A percentile compares a stretch with the other conserved stretches of the same genome.
These are phyloP conservation scores for Ligdia adustata DNA, from an alignment of 2,888 invertebrate genomes.

Conservation along the genomic window DNA sequence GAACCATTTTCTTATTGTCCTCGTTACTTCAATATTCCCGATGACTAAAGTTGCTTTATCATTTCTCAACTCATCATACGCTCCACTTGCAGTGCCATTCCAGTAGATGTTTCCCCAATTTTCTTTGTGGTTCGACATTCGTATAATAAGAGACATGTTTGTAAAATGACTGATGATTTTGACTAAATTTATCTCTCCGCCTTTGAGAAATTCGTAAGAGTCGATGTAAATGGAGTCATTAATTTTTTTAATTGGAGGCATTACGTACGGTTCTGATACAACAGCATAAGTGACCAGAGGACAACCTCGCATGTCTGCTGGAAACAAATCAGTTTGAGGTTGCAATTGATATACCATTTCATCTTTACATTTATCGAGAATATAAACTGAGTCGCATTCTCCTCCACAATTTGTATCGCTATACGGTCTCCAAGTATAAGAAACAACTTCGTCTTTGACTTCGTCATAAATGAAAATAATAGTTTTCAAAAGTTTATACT, in stretches of 20 bases:
- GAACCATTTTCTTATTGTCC: slow-evolving; percentile 70
- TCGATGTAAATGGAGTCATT: slow-evolving; percentile 55
- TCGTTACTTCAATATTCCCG: slow-evolving; percentile 77
- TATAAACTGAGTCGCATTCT: slow-evolving; percentile 65
- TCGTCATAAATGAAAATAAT: slow-evolving; percentile 70
- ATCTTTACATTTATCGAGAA: slow-evolving; percentile 69
- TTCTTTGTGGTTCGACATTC: slow-evolving; percentile 65
- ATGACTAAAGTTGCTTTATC: slow-evolving; percentile 68
- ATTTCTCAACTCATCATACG: slow-evolving; percentile 59
- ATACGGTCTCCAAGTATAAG: slow-evolving; percentile 77
- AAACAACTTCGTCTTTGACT: slow-evolving; percentile 56
- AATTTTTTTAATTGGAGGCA: slow-evolving; percentile 64
- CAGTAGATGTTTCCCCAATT: slow-evolving; percentile 68
- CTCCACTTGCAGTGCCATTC: slow-evolving; percentile 70
- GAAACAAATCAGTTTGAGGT: slow-evolving; percentile 64
- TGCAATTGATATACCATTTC: slow-evolving; percentile 54
- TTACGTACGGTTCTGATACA: slow-evolving; percentile 76
- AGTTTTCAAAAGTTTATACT: slow-evolving; percentile 66
- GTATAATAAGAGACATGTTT: slow-evolving; percentile 70
- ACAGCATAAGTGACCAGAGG: slow-evolving; percentile 71
- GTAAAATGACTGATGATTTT: slow-evolving; percentile 75
- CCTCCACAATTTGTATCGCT: slow-evolving; percentile 71
- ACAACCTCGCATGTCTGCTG: slow-evolving; percentile 69
- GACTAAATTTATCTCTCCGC: slow-evolving; percentile 74
- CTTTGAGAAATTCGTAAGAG: slow-evolving; percentile 64